These are phyloP conservation scores for Meda fulgida DNA, from an alignment of 2,797 vertebrate species.

Conservation along the genomic window DNA sequence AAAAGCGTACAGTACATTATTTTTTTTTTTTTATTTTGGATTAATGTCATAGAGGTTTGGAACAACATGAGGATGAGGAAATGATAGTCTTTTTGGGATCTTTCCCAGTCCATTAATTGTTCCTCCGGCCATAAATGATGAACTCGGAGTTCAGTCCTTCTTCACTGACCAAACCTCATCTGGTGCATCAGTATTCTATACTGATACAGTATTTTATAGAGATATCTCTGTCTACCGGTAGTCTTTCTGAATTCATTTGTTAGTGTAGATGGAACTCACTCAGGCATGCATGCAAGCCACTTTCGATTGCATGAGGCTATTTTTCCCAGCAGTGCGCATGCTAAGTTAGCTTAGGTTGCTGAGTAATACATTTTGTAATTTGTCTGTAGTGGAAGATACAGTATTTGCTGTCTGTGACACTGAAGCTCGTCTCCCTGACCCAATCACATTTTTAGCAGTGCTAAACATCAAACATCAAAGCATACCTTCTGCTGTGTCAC, in stretches of 20 bases:
- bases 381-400: conserved; percentile 65
- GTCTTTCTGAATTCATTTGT: conserved; percentile 53
- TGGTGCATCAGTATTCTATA: conserved; percentile 49
- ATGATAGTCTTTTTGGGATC: neutral
- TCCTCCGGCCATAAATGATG: neutral
- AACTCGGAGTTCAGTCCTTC: neutral
- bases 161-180: neutral
- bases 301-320: conserved; percentile 62
- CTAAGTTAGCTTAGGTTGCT: conserved; percentile 64
- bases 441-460: conserved; percentile 15
- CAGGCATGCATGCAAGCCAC: conserved; percentile 55
- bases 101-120: neutral
- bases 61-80: neutral
- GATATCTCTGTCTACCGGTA: conserved; percentile 45
- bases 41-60: neutral
- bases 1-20: neutral
- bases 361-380: conserved; percentile 72
- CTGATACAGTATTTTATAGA: too few species aligned
- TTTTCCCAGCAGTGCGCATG: conserved; percentile 68
- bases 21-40: neutral
- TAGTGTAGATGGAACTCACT: conserved; percentile 57
- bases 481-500: conserved; percentile 44
- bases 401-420: conserved; percentile 63
- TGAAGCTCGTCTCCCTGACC: conserved; percentile 10
- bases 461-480: conserved; percentile 33